Conservation (phyloP, 2,888 invertebrate species). For the Sesamia inferens region DNA sequence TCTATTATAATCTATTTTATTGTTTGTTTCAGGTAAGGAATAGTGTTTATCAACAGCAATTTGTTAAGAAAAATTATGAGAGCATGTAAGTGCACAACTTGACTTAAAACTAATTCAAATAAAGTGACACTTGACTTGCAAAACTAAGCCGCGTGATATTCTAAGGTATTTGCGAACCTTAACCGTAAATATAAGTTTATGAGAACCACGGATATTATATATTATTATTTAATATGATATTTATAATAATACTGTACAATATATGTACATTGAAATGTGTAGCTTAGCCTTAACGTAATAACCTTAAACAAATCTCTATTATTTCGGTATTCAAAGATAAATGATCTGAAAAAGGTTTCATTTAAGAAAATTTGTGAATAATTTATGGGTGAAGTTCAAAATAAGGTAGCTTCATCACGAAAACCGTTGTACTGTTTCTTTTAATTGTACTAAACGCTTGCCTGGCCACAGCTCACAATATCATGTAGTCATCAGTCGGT, state of each 20-base stretch:
- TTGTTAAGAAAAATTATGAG: not conserved
- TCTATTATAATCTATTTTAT: conserved; percentile 7
- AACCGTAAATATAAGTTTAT: not conserved
- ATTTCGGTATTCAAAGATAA: not conserved
- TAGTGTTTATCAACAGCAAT: not conserved
- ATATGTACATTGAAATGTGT: not conserved
- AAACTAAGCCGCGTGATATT: not conserved
- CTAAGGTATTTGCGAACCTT: not conserved
- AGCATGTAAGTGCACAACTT: conserved; percentile 19
- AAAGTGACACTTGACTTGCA: not conserved
- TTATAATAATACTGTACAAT: not conserved
- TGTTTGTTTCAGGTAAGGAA: conserved; percentile 50
- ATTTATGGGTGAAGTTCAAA: not conserved
- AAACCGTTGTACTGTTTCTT: not conserved
- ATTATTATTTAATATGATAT: not conserved
- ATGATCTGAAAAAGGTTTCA: no score
- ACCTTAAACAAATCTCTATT: not conserved
- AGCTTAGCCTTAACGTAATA: not conserved
- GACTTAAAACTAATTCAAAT: not conserved
- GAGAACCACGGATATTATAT: no score
- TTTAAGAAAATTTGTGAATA: not conserved
- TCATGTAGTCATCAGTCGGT: conserved; percentile 44
- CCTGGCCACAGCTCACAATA: conserved; percentile 8
- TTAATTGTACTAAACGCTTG: not conserved
- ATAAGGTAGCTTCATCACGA: not conserved